phyloP scores from a whole-genome alignment of 2,113 vertebrate genomes.

The Sakesphorus luctuosus region DNA sequence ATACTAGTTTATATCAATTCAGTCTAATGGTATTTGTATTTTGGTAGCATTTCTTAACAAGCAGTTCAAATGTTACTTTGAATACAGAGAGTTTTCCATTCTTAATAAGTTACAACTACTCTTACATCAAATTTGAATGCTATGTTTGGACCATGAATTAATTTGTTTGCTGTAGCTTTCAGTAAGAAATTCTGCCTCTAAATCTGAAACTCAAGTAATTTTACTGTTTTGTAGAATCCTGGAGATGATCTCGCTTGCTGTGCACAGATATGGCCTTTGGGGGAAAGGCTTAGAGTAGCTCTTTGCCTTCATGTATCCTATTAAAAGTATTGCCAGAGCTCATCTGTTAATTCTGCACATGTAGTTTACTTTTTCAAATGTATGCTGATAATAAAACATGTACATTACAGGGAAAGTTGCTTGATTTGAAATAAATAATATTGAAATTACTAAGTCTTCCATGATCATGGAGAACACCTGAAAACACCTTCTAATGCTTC shows the following conservation, averaged over 20 bases:
- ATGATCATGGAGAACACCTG: background rate
- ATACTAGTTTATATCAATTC: background rate
- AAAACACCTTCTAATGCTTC: background rate
- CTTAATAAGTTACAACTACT: background rate
- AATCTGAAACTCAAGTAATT: background rate
- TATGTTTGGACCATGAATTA: background rate
- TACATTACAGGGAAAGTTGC: background rate
- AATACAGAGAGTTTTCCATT: background rate
- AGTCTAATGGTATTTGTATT: background rate
- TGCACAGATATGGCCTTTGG: background rate
- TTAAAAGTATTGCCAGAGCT: background rate
- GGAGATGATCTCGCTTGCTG: background rate
- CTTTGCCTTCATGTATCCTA: background rate
- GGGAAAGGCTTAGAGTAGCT: background rate
- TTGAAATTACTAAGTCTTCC: background rate
- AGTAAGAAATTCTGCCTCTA: background rate
- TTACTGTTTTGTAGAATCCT: background rate
- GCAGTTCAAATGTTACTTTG: background rate
- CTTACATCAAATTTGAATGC: background rate
- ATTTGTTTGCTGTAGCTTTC: background rate
- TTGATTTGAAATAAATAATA: background rate
- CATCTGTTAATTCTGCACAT: background rate
- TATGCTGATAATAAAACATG: background rate
- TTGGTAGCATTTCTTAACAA: background rate
- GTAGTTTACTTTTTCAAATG: background rate